Evolutionary conservation across 1,140 invertebrate genomes (phyloP), one percentile per base, ranked within the genome.

Genomic region (Pogonomyrmex barbatus): DNA sequence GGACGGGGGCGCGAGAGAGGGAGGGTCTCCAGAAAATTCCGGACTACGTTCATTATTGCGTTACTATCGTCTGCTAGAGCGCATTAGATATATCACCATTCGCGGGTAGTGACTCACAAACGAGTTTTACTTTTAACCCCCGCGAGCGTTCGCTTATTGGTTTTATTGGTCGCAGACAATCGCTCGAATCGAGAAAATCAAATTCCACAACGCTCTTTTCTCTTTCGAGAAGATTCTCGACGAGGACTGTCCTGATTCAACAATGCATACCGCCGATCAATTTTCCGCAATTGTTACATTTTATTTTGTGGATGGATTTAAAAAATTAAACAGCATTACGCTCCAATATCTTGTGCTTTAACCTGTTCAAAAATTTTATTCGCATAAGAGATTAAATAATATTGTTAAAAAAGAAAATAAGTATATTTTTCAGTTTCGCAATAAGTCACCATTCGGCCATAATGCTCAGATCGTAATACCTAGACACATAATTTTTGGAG

Each of bases 41-140:
- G 70, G 68, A 33, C 71, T 65, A 88, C 82, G 82, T 81, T 85
- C 70, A 86, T 89, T 75, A 88, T 89, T 70, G 78, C 76, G 87
- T 88, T 79, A 88, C 68, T 83, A 62, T 68, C 79, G 68, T 83
- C 79, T 83, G 79, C 68, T 83, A 73, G 54, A 36, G 54, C 70
- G 70, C 68, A 83, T 83, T 83, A 75, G 68, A 83, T 83, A 83
- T 81, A 81, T 83, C 56, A 45, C 30, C 56, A 75, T 60, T 73
- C 79, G 56, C 45, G 42, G 47, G 42, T 54, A 67, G 68, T n/a
- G 79, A 47, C 77, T 67, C 42, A 62, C 68, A 73, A 82, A 73
- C 63, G 77, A 58, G 52, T 82, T 82, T 82, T 82, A 82, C 54
- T 82, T 82, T 82, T 82, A 52, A 82, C 68, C 79, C 67, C 79